phyloP scores from a whole-genome alignment of 2,113 vertebrate species.

The Sapajus apella region DNA sequence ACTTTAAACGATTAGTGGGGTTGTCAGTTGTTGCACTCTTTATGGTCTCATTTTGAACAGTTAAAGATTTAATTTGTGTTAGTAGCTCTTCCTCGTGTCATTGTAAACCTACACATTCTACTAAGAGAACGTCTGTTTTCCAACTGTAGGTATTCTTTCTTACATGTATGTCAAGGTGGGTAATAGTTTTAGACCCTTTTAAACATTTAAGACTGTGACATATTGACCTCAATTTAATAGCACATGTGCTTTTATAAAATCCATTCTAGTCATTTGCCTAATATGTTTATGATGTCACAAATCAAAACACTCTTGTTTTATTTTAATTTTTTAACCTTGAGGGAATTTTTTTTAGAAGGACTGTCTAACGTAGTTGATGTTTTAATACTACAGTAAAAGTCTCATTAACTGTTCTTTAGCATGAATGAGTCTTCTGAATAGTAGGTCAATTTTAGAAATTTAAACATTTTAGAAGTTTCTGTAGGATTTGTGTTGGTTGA shows the following conservation, averaged over 20 bases:
- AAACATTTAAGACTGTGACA: background rate
- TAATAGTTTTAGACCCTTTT: background rate
- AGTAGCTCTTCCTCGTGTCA: background rate
- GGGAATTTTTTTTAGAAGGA: background rate
- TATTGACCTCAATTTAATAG: constrained; percentile 11
- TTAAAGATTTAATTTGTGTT: background rate
- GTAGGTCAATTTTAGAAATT: background rate
- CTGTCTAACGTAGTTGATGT: background rate
- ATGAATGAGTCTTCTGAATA: constrained; percentile 23
- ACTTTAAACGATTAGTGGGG: background rate
- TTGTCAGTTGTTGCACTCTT: background rate
- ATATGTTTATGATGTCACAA: constrained; percentile 8
- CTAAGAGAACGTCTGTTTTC: background rate
- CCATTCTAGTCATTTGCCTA: background rate
- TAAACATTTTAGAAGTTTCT: constrained; percentile 13
- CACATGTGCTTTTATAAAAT: background rate
- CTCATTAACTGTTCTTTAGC: background rate
- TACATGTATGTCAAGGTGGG: background rate
- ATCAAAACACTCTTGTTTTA: background rate
- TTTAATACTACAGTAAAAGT: background rate
- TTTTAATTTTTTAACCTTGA: background rate
- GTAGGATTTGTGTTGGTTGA: background rate
- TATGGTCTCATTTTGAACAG: constrained; percentile 14
- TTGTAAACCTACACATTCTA: background rate
- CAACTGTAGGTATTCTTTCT: background rate